Conservation (phyloP, 2,797 vertebrate species). For the Mus spretus region DNA sequence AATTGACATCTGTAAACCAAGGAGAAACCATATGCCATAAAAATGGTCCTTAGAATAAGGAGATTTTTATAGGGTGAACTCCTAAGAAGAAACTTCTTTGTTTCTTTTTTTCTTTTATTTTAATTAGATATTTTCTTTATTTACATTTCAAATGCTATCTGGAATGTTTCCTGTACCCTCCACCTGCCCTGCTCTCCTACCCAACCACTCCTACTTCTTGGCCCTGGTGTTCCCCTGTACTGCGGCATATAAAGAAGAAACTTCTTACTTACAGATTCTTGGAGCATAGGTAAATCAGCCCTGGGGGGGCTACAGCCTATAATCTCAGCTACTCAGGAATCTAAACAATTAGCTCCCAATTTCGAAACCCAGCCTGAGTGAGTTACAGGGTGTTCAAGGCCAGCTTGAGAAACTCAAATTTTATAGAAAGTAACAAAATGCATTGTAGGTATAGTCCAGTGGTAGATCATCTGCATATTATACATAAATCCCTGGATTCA, state of each 20-base stretch:
- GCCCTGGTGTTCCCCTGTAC: too few relatives aligned
- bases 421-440: neutral
- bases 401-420: neutral
- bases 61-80: neutral
- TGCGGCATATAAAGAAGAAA: neutral
- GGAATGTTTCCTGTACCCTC: too few relatives aligned
- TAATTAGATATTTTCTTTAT: too few relatives aligned
- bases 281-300: neutral
- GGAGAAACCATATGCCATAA: neutral
- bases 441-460: neutral
- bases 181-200: too few relatives aligned
- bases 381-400: neutral
- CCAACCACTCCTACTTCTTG: too few relatives aligned
- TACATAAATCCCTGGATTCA: neutral
- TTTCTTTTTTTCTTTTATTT: too few relatives aligned
- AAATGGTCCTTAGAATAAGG: neutral
- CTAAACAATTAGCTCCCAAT: neutral
- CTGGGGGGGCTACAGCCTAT: neutral
- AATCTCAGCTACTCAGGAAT: neutral
- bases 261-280: neutral
- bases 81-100: too few relatives aligned
- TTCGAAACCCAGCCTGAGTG: neutral
- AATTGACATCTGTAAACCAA: conserved; percentile 4
- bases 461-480: neutral
- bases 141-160: too few relatives aligned